Evolutionary conservation across 2,797 vertebrate genomes (phyloP).

Genomic region (Lophius americanus): DNA sequence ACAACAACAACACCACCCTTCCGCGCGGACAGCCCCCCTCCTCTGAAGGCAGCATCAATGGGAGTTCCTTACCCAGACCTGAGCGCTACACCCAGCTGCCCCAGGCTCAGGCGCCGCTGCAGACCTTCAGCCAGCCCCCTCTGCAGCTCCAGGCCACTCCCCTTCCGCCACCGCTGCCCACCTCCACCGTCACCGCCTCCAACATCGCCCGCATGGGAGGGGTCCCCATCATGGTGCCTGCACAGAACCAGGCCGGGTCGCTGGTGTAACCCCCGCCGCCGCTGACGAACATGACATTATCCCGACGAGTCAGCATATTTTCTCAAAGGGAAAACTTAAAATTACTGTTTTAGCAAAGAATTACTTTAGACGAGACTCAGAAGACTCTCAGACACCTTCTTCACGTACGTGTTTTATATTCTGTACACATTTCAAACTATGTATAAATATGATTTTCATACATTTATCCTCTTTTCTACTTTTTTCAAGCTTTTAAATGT

Average conservation of each 20-base stretch:
- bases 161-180: slow-evolving; percentile 62
- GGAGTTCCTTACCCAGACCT: slow-evolving; percentile 72
- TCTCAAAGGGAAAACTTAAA: slow-evolving; percentile 33
- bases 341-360: slow-evolving; percentile 28
- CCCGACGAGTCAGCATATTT: slow-evolving; percentile 1
- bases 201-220: slow-evolving; percentile 89
- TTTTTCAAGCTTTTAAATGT: slow-evolving; percentile 15
- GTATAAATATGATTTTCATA: slow-evolving; percentile 64
- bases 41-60: slow-evolving; percentile 57
- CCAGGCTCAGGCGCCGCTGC: slow-evolving; percentile 62
- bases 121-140: slow-evolving; percentile 59
- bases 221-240: slow-evolving; percentile 92
- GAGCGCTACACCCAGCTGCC: slow-evolving; percentile 72
- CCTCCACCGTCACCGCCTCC: slow-evolving; percentile 75
- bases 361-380: slow-evolving; percentile 14
- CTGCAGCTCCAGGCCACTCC: slow-evolving; percentile 57
- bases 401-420: slow-evolving; percentile 60
- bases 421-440: slow-evolving; percentile 47
- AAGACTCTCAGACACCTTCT: slow-evolving; percentile 42
- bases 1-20: slow-evolving; percentile 66
- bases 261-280: slow-evolving; percentile 83
- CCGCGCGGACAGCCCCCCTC: slow-evolving; percentile 46
- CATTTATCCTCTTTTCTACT: slow-evolving; percentile 61
- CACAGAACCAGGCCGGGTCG: slow-evolving; percentile 93
- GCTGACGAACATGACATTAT: slow-evolving; percentile 1